These are phyloP conservation scores for Cephonodes hylas DNA, from an alignment of 2,888 invertebrate species.

Conservation along the genomic window DNA sequence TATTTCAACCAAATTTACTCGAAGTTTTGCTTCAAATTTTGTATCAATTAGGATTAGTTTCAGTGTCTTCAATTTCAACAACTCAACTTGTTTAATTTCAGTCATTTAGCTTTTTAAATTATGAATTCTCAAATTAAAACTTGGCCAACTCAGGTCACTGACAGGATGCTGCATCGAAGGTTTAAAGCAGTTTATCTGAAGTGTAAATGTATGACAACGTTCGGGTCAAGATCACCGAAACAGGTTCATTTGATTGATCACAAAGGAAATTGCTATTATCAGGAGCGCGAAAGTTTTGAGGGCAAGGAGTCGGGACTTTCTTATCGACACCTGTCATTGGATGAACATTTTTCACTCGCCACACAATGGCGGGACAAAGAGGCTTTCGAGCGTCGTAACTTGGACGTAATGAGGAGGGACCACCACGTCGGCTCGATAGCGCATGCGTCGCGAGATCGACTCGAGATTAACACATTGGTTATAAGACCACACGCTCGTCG, in stretches of 20 bases:
- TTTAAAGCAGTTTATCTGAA: conserved; percentile 39
- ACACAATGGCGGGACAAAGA: conserved; percentile 65
- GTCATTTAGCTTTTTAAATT: conserved; percentile 21
- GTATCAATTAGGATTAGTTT: background rate
- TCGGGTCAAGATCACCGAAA: conserved; percentile 49
- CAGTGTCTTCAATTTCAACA: background rate
- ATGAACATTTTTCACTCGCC: conserved; percentile 73
- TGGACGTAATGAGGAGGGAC: conserved; percentile 75
- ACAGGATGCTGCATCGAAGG: conserved; percentile 26
- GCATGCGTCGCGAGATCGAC: conserved; percentile 72
- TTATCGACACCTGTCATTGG: conserved; percentile 76
- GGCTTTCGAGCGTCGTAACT: conserved; percentile 56
- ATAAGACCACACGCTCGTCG: conserved; percentile 75
- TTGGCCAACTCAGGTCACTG: conserved; percentile 30
- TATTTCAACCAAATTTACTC: background rate
- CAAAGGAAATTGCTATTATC: conserved; percentile 53
- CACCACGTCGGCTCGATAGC: conserved; percentile 69
- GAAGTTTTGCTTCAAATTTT: background rate
- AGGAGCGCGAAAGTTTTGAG: conserved; percentile 45
- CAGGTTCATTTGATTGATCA: conserved; percentile 61
- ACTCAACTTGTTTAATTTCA: background rate
- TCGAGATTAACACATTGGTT: conserved; percentile 70
- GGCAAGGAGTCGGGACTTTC: conserved; percentile 37
- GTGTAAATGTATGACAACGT: conserved; percentile 40
- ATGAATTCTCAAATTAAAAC: conserved; percentile 22